Evolutionary conservation across 2,888 invertebrate species (phyloP).

Genomic region (Sepioteuthis lessoniana): DNA sequence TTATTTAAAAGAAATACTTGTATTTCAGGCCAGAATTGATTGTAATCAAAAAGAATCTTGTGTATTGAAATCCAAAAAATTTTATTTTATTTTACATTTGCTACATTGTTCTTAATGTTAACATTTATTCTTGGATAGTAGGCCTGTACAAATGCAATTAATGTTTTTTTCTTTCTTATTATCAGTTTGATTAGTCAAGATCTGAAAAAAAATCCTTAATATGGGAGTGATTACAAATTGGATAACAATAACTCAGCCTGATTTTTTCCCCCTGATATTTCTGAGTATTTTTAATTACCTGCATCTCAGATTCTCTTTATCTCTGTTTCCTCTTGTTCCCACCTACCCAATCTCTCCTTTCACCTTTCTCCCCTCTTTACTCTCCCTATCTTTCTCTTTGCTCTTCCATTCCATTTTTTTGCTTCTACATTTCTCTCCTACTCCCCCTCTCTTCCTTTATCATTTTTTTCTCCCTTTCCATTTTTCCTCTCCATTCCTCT

Average conservation of each 20-base stretch:
- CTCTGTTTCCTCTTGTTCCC: no score
- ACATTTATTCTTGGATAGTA: neutral
- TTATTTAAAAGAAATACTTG: no score
- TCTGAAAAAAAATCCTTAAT: neutral
- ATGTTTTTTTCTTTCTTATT: neutral
- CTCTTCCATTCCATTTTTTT: neutral
- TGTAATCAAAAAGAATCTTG: neutral
- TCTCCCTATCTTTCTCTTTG: neutral
- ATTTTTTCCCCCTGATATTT: neutral
- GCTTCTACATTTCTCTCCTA: neutral
- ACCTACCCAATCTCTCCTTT: neutral
- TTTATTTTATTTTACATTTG: neutral
- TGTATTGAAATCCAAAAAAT: neutral
- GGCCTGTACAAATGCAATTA: neutral
- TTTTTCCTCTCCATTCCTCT: no score
- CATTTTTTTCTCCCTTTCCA: no score
- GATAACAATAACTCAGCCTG: neutral
- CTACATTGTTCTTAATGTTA: neutral
- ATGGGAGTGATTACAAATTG: conserved; percentile 14
- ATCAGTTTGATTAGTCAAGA: neutral
- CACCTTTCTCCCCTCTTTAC: neutral
- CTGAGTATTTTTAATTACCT: neutral
- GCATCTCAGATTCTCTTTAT: neutral
- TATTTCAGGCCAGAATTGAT: no score
- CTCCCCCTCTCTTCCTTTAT: no score